These are phyloP conservation scores for Drosophila kepulauana DNA, from an alignment of 1,140 invertebrate genomes.

Conservation along the genomic window DNA sequence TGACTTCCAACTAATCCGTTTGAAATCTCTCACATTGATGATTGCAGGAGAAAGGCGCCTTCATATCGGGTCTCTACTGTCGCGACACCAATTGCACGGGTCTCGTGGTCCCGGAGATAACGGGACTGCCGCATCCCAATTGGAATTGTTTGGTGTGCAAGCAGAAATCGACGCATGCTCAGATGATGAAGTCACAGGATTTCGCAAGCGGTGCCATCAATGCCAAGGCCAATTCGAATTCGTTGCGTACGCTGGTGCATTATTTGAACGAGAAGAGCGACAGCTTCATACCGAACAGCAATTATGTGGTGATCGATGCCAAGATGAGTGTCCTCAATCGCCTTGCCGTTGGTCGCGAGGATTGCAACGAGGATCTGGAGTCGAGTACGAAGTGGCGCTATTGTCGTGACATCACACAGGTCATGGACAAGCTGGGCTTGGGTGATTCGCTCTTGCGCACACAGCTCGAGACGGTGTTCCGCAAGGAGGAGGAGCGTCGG, in stretches of 20 bases:
- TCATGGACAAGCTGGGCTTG: conserved; percentile 82
- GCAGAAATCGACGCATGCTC: conserved; percentile 77
- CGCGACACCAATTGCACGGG: conserved; percentile 78
- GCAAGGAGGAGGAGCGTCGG: conserved; percentile 62
- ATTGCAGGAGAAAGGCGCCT: conserved; percentile 76
- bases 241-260: conserved; percentile 68
- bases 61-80: conserved; percentile 77
- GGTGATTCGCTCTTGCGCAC: conserved; percentile 82
- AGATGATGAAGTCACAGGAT: conserved; percentile 81
- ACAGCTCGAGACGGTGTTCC: conserved; percentile 62
- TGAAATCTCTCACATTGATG: neutral
- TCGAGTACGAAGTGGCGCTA: conserved; percentile 67
- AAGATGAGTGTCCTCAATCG: conserved; percentile 74
- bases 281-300: conserved; percentile 74
- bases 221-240: conserved; percentile 79
- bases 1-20: conserved; percentile 17
- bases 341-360: conserved; percentile 59
- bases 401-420: conserved; percentile 82
- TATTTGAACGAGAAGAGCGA: conserved; percentile 80
- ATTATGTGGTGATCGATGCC: conserved; percentile 78
- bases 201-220: conserved; percentile 79
- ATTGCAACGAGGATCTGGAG: conserved; percentile 74
- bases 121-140: conserved; percentile 78
- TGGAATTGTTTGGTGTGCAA: conserved; percentile 82
- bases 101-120: conserved; percentile 74